These are phyloP conservation scores for Enoplosus armatus DNA, from an alignment of 2,797 vertebrate species.

Conservation along the genomic window DNA sequence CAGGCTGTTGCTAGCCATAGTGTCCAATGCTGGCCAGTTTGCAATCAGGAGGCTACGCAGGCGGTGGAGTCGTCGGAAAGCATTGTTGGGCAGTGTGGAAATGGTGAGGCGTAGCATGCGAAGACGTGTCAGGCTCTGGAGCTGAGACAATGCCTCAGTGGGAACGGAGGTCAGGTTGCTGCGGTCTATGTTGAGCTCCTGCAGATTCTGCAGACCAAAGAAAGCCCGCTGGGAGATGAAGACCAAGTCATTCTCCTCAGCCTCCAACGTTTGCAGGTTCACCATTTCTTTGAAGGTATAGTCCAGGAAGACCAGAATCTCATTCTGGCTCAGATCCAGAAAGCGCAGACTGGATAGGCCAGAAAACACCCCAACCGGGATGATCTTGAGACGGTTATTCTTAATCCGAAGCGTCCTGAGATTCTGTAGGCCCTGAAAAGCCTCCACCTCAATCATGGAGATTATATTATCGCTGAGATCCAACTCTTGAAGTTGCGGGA, in stretches of 20 bases:
- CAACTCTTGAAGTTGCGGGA: conserved; percentile 88
- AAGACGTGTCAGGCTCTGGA: conserved; percentile 85
- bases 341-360: conserved; percentile 85
- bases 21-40: conserved; percentile 87
- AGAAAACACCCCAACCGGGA: conserved; percentile 89
- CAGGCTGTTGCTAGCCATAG: conserved; percentile 87
- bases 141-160: conserved; percentile 87
- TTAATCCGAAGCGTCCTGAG: conserved; percentile 87
- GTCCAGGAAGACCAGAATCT: conserved; percentile 93
- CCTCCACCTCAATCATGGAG: conserved; percentile 89
- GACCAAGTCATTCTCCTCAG: conserved; percentile 90
- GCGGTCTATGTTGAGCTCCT: conserved; percentile 88
- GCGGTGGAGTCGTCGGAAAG: conserved; percentile 84
- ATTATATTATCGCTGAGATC: conserved; percentile 90
- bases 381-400: conserved; percentile 90
- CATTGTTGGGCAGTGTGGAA: conserved; percentile 84
- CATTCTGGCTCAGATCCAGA: conserved; percentile 91
- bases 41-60: conserved; percentile 87
- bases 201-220: conserved; percentile 85
- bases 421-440: conserved; percentile 88
- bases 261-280: conserved; percentile 88
- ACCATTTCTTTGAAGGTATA: conserved; percentile 88
- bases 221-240: conserved; percentile 92
- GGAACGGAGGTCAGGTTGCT: conserved; percentile 92
- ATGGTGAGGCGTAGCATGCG: conserved; percentile 87